Conservation (phyloP, 2,888 invertebrate genomes). For the Parnassius smintheus region DNA sequence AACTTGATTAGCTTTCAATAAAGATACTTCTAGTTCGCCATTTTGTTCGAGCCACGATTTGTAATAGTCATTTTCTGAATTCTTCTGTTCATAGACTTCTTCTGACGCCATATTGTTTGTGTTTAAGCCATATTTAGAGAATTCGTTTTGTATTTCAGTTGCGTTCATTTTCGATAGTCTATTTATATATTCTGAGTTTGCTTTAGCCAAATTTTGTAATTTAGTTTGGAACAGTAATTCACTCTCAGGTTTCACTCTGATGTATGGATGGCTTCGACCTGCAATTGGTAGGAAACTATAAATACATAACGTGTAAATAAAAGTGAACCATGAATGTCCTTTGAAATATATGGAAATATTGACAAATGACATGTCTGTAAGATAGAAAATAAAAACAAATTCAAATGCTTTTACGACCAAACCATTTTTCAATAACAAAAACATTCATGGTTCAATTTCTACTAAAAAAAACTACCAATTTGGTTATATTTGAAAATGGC, state of each 20-base stretch:
- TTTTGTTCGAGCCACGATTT: constrained; percentile 76
- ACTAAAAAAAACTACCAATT: constrained; percentile 43
- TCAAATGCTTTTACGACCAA: constrained; percentile 25
- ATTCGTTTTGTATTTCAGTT: constrained; percentile 63
- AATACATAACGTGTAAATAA: constrained; percentile 25
- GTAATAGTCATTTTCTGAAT: constrained; percentile 68
- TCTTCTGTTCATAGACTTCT: constrained; percentile 48
- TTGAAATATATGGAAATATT: constrained; percentile 37
- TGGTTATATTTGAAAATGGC: constrained; percentile 57
- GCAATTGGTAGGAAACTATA: constrained; percentile 35
- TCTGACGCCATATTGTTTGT: constrained; percentile 47
- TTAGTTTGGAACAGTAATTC: constrained; percentile 70
- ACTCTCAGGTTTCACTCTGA: constrained; percentile 71
- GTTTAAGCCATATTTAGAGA: constrained; percentile 67
- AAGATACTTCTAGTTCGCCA: constrained; percentile 72
- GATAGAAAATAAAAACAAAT: constrained; percentile 50
- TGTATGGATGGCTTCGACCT: constrained; percentile 50
- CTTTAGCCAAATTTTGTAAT: constrained; percentile 61
- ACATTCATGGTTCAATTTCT: constrained; percentile 73
- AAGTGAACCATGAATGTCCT: constrained; percentile 73
- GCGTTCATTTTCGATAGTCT: constrained; percentile 69
- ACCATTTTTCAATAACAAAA: constrained; percentile 33
- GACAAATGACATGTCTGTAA: constrained; percentile 74
- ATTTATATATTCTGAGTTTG: constrained; percentile 62
- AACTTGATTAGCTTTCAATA: constrained; percentile 61